phyloP scores from a whole-genome alignment of 2,113 vertebrate genomes.

The Platichthys flesus region DNA sequence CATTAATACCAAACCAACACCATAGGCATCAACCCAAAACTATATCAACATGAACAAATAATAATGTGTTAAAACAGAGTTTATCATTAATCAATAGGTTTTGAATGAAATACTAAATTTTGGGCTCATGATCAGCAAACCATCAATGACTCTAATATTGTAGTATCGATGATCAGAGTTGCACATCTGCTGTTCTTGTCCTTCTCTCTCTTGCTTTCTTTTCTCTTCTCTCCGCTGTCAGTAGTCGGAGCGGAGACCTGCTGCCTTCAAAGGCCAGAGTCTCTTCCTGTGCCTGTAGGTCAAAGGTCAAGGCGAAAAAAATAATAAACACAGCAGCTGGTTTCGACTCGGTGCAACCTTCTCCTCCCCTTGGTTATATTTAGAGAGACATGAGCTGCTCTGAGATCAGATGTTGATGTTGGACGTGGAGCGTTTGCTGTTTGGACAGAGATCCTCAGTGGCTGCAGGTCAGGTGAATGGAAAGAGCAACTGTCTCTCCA shows the following conservation, averaged over 20 bases:
- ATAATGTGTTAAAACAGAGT: background rate
- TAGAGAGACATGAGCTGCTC: constrained; percentile 72
- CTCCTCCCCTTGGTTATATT: constrained; percentile 72
- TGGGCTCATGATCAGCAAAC: no score
- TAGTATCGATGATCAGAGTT: no score
- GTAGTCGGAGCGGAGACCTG: constrained; percentile 14
- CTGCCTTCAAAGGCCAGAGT: constrained; percentile 40
- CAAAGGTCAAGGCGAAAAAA: constrained; percentile 66
- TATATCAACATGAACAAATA: background rate
- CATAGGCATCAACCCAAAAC: background rate
- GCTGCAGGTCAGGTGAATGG: constrained; percentile 42
- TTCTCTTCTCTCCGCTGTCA: constrained; percentile 1
- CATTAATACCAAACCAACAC: no score
- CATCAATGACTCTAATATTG: no score
- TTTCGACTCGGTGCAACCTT: constrained; percentile 55
- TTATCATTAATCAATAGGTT: background rate
- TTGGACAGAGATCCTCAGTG: constrained; percentile 46
- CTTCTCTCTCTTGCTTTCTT: background rate
- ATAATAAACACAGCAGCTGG: constrained; percentile 74
- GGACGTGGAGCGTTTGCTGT: constrained; percentile 41
- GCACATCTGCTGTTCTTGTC: no score
- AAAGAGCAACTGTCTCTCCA: constrained; percentile 39
- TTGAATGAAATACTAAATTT: no score
- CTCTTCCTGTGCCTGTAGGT: constrained; percentile 52
- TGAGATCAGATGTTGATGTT: constrained; percentile 75